phyloP scores from a whole-genome alignment of 2,888 invertebrate genomes.

The Sussaba pulchella region DNA sequence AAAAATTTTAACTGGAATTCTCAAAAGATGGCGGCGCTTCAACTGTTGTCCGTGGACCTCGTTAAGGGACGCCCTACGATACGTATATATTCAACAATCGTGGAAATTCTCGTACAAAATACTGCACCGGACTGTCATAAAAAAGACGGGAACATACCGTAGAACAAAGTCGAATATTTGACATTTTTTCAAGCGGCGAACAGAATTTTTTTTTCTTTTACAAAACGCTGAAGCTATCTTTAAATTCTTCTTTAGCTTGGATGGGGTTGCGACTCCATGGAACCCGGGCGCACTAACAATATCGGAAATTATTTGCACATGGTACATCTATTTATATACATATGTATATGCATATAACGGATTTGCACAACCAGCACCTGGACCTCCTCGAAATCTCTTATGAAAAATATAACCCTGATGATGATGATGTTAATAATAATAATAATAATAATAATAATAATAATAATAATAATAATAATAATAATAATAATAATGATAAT shows the following conservation, averaged over 20 bases:
- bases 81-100: too few species aligned
- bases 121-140: too few species aligned
- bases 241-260: not conserved
- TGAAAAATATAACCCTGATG: constrained; percentile 44
- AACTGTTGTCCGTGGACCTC: too few species aligned
- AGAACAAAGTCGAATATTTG: too few species aligned
- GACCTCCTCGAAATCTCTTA: constrained; percentile 23
- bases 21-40: too few species aligned
- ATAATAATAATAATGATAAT: too few species aligned
- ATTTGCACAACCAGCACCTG: constrained; percentile 56
- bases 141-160: too few species aligned
- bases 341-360: constrained; percentile 43
- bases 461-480: constrained; percentile 42
- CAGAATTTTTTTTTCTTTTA: not conserved
- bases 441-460: too few species aligned
- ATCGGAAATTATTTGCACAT: constrained; percentile 29
- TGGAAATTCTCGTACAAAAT: too few species aligned
- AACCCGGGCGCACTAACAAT: constrained; percentile 28
- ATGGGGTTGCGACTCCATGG: not conserved
- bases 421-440: constrained; percentile 53
- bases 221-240: constrained; percentile 16
- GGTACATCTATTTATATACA: constrained; percentile 16
- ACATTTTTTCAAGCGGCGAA: too few species aligned
- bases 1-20: too few species aligned
- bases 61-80: too few species aligned